Percentiles rank a stretch among this genome's conserved stretches.
Evolutionary conservation across 2,113 vertebrate genomes (phyloP).

Genomic region (Neolamprologus falcicula): DNA sequence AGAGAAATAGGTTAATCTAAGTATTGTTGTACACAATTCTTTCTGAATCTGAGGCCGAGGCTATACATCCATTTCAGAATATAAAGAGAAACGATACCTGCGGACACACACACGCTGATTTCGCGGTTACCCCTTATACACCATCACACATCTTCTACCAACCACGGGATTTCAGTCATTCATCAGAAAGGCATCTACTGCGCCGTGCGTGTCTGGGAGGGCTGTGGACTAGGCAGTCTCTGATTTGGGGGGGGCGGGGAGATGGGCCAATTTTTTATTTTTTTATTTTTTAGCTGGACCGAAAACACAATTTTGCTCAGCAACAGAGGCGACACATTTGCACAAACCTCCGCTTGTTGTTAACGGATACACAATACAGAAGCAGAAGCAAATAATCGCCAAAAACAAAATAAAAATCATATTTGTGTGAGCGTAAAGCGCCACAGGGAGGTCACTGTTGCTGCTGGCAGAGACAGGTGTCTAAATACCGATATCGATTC

Average conservation of each 20-base stretch:
- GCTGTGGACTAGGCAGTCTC: slow-evolving; percentile 12
- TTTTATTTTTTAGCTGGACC: not conserved
- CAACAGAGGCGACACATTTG: not conserved
- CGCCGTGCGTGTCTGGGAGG: not conserved
- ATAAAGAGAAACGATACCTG: not conserved
- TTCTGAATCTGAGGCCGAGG: not conserved
- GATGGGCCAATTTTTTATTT: not conserved
- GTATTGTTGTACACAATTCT: not conserved
- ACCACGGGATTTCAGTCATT: not conserved
- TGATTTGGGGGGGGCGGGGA: slow-evolving; percentile 39
- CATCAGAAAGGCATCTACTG: slow-evolving; percentile 12
- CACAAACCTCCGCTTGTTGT: not conserved
- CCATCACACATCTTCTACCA: slow-evolving; percentile 2
- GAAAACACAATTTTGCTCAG: slow-evolving; percentile 10
- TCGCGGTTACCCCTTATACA: slow-evolving; percentile 4
- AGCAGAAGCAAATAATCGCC: not conserved
- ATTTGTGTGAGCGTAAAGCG: not conserved
- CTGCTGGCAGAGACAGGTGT: slow-evolving; percentile 63
- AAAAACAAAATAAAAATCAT: not conserved
- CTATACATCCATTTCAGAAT: not conserved
- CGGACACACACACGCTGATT: not conserved
- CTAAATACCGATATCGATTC: slow-evolving; percentile 10
- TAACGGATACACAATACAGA: not conserved
- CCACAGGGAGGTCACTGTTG: slow-evolving; percentile 46
- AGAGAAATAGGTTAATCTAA: not conserved